Base-by-base conservation (phyloP, 2,888 invertebrate species). In the Subacronicta megacephala region DNA sequence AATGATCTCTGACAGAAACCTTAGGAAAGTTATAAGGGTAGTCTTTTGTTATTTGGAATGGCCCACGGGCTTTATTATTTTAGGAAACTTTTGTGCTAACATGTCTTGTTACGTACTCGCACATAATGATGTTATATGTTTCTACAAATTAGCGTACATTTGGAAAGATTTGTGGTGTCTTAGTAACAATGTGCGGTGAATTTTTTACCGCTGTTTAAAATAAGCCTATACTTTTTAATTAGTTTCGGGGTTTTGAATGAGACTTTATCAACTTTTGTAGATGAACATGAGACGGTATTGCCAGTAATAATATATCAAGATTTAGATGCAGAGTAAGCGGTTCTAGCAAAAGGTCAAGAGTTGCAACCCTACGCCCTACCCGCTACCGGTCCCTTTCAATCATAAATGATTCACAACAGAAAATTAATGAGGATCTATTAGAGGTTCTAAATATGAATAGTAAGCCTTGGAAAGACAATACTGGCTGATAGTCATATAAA, bases 1-100 rank as follows among this genome's bases (percentile, higher is more conserved):
- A 77, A 81, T 80, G 64, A 80, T 79, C 70, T 76, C 59, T 64
- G 61, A 56, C 53, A 64, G 66, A 80, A 77, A 72, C 68, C 73
- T 77, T 72, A 72, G 46, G 38, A 59, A 70, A 66, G 51, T 77
- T 77, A 68, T 69, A 72, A 60, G 52, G 61, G 63, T 54, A 54
- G 62, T 69, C 67, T 65, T 65, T 73, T 75, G 66, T 78, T 71
- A 70, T 73, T 72, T 60, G 55, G 62, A 66, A 77, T 69, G 59
- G 60, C 74, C 62, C 45, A 43, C 35, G 43, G 68, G 67, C 50
- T 59, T 66, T 64, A 72, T 72, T 64, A 74, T 74, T 75, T 75
- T 37, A 60, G 47, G 40, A 46, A 73, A 65, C 50, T 69, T 69
- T 70, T 62, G 57, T 62, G 62, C 71, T 66, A 47, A 62, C 61